Base-by-base conservation (phyloP, 1,140 invertebrate genomes). In the Popillia japonica region DNA sequence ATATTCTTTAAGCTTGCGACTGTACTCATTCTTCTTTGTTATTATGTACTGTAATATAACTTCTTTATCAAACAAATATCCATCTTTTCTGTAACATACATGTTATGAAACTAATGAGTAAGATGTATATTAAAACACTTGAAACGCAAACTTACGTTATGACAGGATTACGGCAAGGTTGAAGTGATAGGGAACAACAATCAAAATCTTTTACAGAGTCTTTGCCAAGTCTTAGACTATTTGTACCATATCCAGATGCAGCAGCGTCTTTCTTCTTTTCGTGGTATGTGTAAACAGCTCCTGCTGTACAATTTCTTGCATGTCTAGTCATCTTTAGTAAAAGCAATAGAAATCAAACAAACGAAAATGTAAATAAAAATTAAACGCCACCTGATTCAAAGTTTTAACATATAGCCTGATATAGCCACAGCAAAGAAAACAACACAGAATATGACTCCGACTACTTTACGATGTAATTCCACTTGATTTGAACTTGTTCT, bases 151-250 rank as follows among this genome's bases (percentile, higher is more conserved):
- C 89, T 89, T 89, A 94, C 92, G 95, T 96, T 48, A 98, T 88
- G 6, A 98, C 94, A 76, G 96, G 96, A 87, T 96, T 92, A 85
- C 93, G 90, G 85, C 97, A 99, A 2, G 98, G 98, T 85, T 99
- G 98, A 77, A 99, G 88, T 6, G 97, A 98, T 20, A 99, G 87
- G 83, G 95, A 98, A 87, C 99, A 99, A 84, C 97, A 99, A 87
- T 99, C 98, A 88, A 99, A 99, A 85, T 95, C 96, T 87, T 99
- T 99, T 0, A 99, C 92, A 0, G 98, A 98, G 90, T 99, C 98
- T 87, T 98, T 98, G 3, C 97, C 97, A 61, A 99, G 89, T 83
- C 98, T 89, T 84, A 91, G 93, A 77, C 88, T 90, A 85, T 96
- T 93, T 11, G 95, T 96, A 2, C 95, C 95, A 86, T 96, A 96